These are phyloP conservation scores for Corythoichthys haematopterus DNA, from an alignment of 2,113 vertebrate species.

Conservation along the genomic window DNA sequence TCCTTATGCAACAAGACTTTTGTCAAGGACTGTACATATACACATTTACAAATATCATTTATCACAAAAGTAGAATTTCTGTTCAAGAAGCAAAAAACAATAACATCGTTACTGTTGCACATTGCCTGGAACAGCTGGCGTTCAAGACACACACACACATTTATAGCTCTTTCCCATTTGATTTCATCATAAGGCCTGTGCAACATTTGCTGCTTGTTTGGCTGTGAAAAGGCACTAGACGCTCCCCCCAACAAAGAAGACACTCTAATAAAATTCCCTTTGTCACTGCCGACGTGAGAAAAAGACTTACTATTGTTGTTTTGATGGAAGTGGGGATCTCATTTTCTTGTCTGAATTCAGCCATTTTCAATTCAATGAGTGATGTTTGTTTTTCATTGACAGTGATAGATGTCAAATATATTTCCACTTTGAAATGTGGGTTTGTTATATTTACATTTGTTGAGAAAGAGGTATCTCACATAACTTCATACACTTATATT, in stretches of 20 bases:
- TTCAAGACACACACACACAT: constrained; percentile 41
- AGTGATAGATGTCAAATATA: too few relatives aligned
- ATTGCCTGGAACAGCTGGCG: constrained; percentile 42
- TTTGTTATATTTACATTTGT: too few relatives aligned
- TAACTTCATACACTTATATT: too few relatives aligned
- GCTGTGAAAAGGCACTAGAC: neutral
- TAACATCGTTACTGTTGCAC: constrained; percentile 5
- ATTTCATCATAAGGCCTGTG: constrained; percentile 18
- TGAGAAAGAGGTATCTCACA: too few relatives aligned
- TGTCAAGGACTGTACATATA: too few relatives aligned
- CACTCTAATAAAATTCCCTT: neutral
- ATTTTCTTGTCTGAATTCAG: neutral
- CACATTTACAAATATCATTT: too few relatives aligned
- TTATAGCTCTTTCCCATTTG: constrained; percentile 23
- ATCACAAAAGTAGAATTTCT: neutral
- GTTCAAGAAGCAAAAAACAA: neutral
- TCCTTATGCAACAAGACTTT: too few relatives aligned
- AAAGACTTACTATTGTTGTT: neutral
- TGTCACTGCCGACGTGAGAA: neutral
- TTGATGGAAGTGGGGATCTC: neutral
- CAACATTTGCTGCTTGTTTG: constrained; percentile 20
- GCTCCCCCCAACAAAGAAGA: neutral
- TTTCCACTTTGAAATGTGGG: too few relatives aligned
- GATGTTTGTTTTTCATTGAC: too few relatives aligned
- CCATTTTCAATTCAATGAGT: too few relatives aligned